Percentiles rank a stretch among this genome's conserved stretches.
These are phyloP conservation scores for Saxidomus purpurata DNA, from an alignment of 1,140 invertebrate genomes.

Conservation along the genomic window DNA sequence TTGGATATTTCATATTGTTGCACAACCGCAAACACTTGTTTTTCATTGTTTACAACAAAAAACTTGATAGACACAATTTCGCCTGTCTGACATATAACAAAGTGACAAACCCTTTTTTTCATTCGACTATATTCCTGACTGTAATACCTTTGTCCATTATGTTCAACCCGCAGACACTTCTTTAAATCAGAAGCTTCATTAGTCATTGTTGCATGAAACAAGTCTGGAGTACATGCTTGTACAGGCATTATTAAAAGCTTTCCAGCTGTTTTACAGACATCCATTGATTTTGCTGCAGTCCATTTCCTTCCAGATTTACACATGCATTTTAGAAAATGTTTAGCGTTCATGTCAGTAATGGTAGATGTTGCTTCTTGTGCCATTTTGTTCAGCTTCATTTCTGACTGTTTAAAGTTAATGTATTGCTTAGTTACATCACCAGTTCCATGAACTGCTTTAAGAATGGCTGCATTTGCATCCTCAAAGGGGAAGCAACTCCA, in stretches of 20 bases:
- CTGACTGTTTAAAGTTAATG: conserved; percentile 44
- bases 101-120: neutral
- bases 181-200: neutral
- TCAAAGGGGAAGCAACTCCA: conserved; percentile 70
- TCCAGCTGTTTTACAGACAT: too few relatives aligned
- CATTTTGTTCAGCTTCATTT: conserved; percentile 21
- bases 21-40: neutral
- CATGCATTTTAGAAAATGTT: neutral
- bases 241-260: too few relatives aligned
- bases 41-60: neutral
- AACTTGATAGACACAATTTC: neutral
- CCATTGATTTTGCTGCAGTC: too few relatives aligned
- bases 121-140: neutral
- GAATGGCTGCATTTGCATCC: conserved; percentile 58
- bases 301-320: neutral
- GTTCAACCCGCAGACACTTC: neutral
- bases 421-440: conserved; percentile 60
- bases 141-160: neutral
- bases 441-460: conserved; percentile 69
- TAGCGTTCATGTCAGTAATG: neutral
- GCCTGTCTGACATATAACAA: neutral
- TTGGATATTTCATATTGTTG: neutral
- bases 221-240: too few relatives aligned
- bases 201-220: neutral
- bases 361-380: conserved; percentile 38